phyloP scores from a whole-genome alignment of 2,888 invertebrate genomes.

The Boloria euphrosyne region DNA sequence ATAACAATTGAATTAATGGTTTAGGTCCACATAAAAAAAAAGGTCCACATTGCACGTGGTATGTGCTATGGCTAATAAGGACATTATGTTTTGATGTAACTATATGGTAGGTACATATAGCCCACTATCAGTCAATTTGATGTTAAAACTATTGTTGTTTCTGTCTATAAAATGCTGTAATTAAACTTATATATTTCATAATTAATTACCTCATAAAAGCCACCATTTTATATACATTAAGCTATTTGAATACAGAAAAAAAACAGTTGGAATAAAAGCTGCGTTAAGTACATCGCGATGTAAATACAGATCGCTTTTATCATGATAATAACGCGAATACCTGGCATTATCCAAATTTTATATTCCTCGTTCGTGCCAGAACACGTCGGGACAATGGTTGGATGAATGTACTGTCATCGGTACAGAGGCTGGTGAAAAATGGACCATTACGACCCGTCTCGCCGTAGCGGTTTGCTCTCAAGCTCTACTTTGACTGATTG shows the following conservation, averaged over 20 bases:
- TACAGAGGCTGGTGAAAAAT: conserved; percentile 53
- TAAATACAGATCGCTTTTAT: conserved; percentile 28
- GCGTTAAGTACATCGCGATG: conserved; percentile 6
- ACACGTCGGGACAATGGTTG: conserved; percentile 51
- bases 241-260: background rate
- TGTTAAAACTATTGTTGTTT: too few relatives aligned
- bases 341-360: conserved; percentile 45
- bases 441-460: conserved; percentile 42
- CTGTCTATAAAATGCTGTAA: too few relatives aligned
- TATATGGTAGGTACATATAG: too few relatives aligned
- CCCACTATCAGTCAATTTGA: too few relatives aligned
- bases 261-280: background rate
- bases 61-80: too few relatives aligned
- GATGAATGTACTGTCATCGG: conserved; percentile 58
- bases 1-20: too few relatives aligned
- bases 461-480: conserved; percentile 33
- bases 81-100: too few relatives aligned
- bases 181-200: too few relatives aligned
- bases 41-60: too few relatives aligned
- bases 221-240: background rate
- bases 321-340: conserved; percentile 37
- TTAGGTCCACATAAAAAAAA: too few relatives aligned
- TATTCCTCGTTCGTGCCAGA: conserved; percentile 56
- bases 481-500: conserved; percentile 35
- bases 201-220: background rate